Base-by-base conservation (phyloP, 2,888 invertebrate species). In the Macrophya alboannulata region DNA sequence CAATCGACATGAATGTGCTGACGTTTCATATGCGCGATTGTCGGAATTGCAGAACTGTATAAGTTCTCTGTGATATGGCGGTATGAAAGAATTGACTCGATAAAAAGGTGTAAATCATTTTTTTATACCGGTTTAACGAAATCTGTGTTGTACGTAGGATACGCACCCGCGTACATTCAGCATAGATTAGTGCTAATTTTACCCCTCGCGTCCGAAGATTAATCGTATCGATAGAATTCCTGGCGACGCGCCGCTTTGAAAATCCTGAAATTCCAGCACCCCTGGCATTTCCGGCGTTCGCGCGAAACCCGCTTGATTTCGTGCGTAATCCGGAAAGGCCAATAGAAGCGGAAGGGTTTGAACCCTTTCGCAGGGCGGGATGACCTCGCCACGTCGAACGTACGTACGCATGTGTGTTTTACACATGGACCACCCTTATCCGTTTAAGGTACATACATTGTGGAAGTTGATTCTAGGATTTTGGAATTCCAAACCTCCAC, bases 171-270 rank as follows among this genome's bases (percentile, higher is more conserved):
- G 43, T n/a, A 43, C 62, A 81, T 81, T 81, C 43, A 62, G n/a
- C 62, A 62, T 37, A 48, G 59, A 81, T 81, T 40, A 62, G 59
- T 43, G 43, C 62, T 81, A 81, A 59, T 81, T 81, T 62, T 81
- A 31, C 31, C 59, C 62, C 62, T 81, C 79, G 21, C 62, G 62
- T 43, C 15, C 15, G 40, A 81, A 81, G 79, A 81, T 81, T 62
- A 81, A 81, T 81, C 79, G 79, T 81, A 62, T 81, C 79, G 79
- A 62, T 81, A 81, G 79, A 81, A 81, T 81, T 81, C 40, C 79
- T 81, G 31, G 62, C 62, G 79, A 59, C 62, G 62, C 21, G 59
- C 59, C 21, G 59, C 59, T 62, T 43, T 81, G 40, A 81, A 81
- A 81, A 81, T 81, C 79, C 79, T 43, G 40, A 62, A 81, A 81